These are phyloP conservation scores for Nyctibius bracteatus DNA, from an alignment of 2,113 vertebrate genomes.

Conservation along the genomic window DNA sequence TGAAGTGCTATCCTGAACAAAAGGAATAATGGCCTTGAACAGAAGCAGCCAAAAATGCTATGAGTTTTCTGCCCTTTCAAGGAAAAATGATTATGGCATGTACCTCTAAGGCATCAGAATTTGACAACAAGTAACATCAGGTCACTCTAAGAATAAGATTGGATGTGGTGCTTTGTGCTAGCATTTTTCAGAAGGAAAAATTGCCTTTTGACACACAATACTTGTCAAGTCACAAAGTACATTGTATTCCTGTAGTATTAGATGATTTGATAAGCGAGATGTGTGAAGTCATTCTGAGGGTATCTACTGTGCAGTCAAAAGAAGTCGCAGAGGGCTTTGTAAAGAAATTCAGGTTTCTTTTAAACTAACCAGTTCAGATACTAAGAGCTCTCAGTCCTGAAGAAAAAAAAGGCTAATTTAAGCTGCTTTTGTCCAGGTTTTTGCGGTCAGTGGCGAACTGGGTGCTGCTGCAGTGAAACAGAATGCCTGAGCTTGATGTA, in stretches of 20 bases:
- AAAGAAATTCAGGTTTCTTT: neutral
- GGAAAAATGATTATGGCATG: neutral
- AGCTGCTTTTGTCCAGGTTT: neutral
- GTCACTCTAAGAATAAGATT: neutral
- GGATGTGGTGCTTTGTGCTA: neutral
- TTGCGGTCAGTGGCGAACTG: neutral
- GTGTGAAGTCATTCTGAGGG: neutral
- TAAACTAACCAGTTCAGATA: neutral
- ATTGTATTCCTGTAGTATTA: neutral
- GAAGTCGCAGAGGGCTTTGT: neutral
- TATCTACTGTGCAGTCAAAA: neutral
- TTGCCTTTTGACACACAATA: neutral
- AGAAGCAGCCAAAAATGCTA: neutral
- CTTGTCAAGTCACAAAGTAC: neutral
- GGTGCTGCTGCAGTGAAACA: neutral
- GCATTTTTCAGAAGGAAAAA: neutral
- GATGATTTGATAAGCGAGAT: neutral
- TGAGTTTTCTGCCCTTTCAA: neutral
- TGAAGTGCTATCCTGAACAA: neutral
- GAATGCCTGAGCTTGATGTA: neutral
- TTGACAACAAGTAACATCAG: neutral
- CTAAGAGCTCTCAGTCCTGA: neutral
- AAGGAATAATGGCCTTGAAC: neutral
- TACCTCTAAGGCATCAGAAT: neutral
- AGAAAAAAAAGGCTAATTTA: neutral